Percentiles rank a stretch among this genome's conserved stretches.
Conservation (phyloP, 1,140 invertebrate genomes). For the Bombus confusus region DNA sequence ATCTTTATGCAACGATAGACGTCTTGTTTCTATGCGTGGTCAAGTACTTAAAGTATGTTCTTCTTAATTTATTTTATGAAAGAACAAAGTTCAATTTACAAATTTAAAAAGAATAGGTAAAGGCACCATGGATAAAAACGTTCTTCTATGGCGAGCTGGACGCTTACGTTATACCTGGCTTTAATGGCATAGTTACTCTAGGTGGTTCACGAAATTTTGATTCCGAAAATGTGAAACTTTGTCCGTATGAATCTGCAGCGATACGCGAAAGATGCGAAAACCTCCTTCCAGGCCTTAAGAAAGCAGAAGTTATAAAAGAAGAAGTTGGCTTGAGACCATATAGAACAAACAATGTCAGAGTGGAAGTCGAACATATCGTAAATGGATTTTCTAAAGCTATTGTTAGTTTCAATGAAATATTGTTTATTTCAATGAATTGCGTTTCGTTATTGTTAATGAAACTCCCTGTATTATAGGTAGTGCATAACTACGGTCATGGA, state of each 20-base stretch:
- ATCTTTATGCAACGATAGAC: constrained; percentile 88
- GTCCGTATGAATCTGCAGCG: constrained; percentile 87
- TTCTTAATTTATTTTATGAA: background rate
- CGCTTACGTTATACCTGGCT: constrained; percentile 93
- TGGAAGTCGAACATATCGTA: constrained; percentile 86
- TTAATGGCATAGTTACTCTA: constrained; percentile 88
- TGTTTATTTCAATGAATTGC: background rate
- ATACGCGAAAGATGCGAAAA: constrained; percentile 89
- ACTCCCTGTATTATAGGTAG: constrained; percentile 83
- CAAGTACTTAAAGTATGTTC: constrained; percentile 90
- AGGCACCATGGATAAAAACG: constrained; percentile 94
- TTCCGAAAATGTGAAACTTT: constrained; percentile 87
- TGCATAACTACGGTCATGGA: constrained; percentile 97
- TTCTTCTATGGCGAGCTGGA: constrained; percentile 93
- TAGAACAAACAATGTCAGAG: constrained; percentile 86
- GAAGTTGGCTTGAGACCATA: constrained; percentile 91
- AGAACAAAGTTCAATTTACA: background rate
- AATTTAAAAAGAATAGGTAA: constrained; percentile 83
- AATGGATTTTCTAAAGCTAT: constrained; percentile 57
- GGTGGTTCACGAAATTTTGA: constrained; percentile 93
- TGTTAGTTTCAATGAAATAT: constrained; percentile 59
- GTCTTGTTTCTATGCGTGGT: constrained; percentile 92
- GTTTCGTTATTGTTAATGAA: constrained; percentile 9
- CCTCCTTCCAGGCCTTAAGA: constrained; percentile 88
- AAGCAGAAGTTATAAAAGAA: constrained; percentile 85